phyloP scores from a whole-genome alignment of 2,888 invertebrate species.

The Luperina testacea region DNA sequence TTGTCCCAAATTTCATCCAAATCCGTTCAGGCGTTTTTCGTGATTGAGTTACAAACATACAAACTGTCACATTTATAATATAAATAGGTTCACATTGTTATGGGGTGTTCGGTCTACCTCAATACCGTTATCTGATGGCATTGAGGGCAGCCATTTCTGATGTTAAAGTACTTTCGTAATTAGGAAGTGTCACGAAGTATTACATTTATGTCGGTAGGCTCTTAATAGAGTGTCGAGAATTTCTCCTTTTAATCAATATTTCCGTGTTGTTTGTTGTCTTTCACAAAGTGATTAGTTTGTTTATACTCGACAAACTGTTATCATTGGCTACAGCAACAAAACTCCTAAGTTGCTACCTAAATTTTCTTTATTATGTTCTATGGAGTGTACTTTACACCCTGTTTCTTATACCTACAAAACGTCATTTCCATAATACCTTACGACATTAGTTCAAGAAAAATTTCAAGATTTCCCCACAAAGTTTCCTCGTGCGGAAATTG shows the following conservation, averaged over 20 bases:
- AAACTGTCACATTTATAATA: not conserved
- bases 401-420: not conserved
- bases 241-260: constrained; percentile 1
- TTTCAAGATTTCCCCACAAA: not conserved
- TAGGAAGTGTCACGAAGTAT: constrained; percentile 38
- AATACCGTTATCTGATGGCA: constrained; percentile 30
- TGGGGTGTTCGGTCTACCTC: constrained; percentile 1
- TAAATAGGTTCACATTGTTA: not conserved
- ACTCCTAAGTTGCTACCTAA: not conserved
- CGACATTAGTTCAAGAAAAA: not conserved
- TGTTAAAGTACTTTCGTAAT: constrained; percentile 27
- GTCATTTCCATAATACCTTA: not conserved
- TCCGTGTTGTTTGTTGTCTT: not conserved
- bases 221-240: not conserved
- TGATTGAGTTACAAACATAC: not conserved
- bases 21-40: not conserved
- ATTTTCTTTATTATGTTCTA: not conserved
- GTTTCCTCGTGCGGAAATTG: not conserved
- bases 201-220: constrained; percentile 19
- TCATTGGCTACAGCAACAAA: not conserved
- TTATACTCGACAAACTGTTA: not conserved
- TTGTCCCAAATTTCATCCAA: not conserved
- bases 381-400: not conserved
- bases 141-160: constrained; percentile 18
- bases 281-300: not conserved